Conservation (phyloP, 2,113 vertebrate genomes). For the Coturnix japonica region DNA sequence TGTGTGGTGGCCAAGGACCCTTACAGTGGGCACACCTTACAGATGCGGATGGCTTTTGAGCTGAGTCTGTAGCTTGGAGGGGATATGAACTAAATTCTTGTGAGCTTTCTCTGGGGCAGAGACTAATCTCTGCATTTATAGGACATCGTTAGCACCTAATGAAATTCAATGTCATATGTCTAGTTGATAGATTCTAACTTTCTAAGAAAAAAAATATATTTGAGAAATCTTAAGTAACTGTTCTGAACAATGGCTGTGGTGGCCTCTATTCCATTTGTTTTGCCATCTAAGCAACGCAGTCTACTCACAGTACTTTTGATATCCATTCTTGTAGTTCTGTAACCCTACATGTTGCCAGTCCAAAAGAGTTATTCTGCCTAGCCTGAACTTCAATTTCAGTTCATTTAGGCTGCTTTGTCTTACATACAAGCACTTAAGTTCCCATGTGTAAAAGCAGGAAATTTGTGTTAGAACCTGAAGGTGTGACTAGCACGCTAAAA, state of each 20-base stretch:
- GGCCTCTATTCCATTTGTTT: neutral
- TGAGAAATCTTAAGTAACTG: neutral
- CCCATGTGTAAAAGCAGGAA: neutral
- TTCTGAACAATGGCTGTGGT: neutral
- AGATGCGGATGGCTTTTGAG: neutral
- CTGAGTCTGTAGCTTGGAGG: neutral
- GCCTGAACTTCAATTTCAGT: neutral
- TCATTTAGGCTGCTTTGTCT: neutral
- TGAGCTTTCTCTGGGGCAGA: neutral
- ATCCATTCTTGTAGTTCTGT: neutral
- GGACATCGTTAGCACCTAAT: neutral
- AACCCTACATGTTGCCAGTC: neutral
- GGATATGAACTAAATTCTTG: neutral
- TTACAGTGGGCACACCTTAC: accelerated
- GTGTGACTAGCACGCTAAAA: neutral
- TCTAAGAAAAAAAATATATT: neutral
- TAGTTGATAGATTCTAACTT: neutral
- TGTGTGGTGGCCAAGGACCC: neutral
- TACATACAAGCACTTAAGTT: neutral
- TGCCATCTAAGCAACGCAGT: neutral
- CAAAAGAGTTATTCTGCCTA: neutral
- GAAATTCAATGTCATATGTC: neutral
- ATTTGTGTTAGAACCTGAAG: neutral
- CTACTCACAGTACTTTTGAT: neutral
- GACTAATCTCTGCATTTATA: neutral